Conservation (phyloP, 2,888 invertebrate genomes). For the Smittia sp. region DNA sequence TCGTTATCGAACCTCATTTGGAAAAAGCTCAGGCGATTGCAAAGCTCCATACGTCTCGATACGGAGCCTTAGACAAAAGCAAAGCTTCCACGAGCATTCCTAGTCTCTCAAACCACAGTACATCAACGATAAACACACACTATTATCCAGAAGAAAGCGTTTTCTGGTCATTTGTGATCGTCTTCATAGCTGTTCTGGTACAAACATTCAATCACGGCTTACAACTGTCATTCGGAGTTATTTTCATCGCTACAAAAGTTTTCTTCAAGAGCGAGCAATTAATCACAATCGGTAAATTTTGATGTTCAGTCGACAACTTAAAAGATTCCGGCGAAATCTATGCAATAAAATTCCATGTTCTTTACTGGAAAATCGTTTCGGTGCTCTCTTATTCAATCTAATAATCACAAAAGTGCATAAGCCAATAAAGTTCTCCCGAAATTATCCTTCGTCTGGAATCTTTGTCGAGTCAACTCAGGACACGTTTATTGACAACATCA, state of each 20-base stretch:
- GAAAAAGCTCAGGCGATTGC: not conserved
- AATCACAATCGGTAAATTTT: conserved; percentile 22
- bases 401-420: not conserved
- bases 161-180: conserved; percentile 62
- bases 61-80: conserved; percentile 16
- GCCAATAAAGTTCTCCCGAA: not conserved
- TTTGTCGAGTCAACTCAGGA: not conserved
- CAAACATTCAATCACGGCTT: conserved; percentile 58
- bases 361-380: too few relatives aligned
- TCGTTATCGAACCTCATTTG: not conserved
- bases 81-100: conserved; percentile 30
- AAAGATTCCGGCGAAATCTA: too few relatives aligned
- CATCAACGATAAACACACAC: conserved; percentile 47
- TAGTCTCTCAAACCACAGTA: conserved; percentile 30
- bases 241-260: conserved; percentile 45
- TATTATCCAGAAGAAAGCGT: conserved; percentile 59
- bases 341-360: too few relatives aligned
- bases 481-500: not conserved
- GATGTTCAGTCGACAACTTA: not conserved
- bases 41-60: not conserved
- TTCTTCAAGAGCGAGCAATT: conserved; percentile 35
- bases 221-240: conserved; percentile 51
- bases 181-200: conserved; percentile 56
- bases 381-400: not conserved
- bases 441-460: conserved; percentile 2